Percentiles rank a stretch among this genome's conserved stretches.
Conservation (phyloP, 2,113 vertebrate species). For the Thalassarche chlororhynchos region DNA sequence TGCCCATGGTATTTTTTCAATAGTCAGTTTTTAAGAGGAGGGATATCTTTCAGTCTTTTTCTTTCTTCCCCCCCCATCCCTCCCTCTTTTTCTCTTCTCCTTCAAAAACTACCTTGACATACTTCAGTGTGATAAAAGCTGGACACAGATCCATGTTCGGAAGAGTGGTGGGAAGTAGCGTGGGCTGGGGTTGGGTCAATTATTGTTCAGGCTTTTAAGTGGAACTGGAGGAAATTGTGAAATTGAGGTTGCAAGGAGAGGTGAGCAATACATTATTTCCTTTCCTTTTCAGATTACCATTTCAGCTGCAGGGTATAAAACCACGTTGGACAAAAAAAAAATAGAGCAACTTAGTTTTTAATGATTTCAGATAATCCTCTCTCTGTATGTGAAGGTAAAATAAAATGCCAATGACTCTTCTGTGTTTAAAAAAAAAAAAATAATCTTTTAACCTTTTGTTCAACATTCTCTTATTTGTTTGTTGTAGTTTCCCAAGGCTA, state of each 20-base stretch:
- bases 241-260: background rate
- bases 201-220: background rate
- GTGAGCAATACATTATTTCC: background rate
- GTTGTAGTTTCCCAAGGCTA: background rate
- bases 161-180: background rate
- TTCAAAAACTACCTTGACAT: background rate
- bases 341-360: background rate
- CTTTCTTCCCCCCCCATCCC: no score
- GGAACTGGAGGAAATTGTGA: background rate
- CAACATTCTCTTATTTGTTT: background rate
- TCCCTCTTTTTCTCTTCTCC: background rate
- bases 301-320: background rate
- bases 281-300: background rate
- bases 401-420: background rate
- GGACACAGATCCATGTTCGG: background rate
- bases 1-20: background rate
- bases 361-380: background rate
- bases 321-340: background rate
- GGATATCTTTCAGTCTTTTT: background rate
- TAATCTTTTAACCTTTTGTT: background rate
- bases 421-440: background rate
- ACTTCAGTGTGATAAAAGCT: background rate
- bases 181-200: background rate
- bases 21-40: background rate
- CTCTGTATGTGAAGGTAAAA: background rate